Evolutionary conservation across 1,140 invertebrate species (phyloP), one percentile per base, ranked within the genome.

Genomic region (Charaxes varanes): DNA sequence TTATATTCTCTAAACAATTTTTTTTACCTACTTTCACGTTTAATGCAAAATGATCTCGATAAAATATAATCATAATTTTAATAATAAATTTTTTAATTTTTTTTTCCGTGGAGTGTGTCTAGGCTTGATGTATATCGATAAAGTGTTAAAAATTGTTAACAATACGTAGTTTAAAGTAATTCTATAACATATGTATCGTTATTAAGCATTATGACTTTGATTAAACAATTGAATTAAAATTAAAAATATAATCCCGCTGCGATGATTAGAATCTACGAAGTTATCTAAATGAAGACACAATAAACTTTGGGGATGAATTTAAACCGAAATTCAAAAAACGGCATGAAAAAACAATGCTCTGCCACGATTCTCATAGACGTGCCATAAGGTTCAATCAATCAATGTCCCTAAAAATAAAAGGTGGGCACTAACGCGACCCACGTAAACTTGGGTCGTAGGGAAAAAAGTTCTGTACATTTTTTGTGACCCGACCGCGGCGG

Each of bases 321-420:
- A 22, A 26, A 31, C 13, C 8, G 10, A 21, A 23, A 63, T 42
- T 43, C 44, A 41, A 60, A 43, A 45, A 63, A 68, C 63, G 67
- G 52, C 53, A 47, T 58, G 37, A 79, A 77, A 77, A 74, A 72
- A 74, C 65, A 68, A 72, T 73, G 55, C 57, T 57, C 53, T 46
- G 42, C 69, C 44, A 62, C 54, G 60, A 66, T 69, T 76, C 76
- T 68, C 73, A 76, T 72, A 78, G 62, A 64, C 56, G 58, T 60
- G 49, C 61, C 62, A 72, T 72, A 77, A 76, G 63, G 73, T 72
- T 67, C 66, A 77, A 81, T 81, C 77, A 81, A 81, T 81, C 77
- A 81, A 78, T 74, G 77, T 77, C 77, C 61, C 53, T 60, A 65
- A 62, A 70, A 68, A 66, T 67, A 78, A 78, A 79, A 70, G 56